phyloP scores from a whole-genome alignment of 2,113 vertebrate genomes.

The Triplophysa rosa region DNA sequence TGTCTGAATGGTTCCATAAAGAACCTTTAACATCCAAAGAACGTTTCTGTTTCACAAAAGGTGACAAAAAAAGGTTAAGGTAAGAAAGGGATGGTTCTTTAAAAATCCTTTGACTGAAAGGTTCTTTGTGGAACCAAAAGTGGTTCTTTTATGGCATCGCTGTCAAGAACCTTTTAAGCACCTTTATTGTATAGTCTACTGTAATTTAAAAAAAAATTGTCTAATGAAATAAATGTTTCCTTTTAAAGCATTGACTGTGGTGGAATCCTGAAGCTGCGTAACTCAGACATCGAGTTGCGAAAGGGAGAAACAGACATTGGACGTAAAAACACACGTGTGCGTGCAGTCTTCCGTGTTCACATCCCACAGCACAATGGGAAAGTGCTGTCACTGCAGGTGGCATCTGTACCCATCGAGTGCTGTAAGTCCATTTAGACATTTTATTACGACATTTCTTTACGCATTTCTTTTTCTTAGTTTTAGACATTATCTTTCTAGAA shows the following conservation, averaged over 20 bases:
- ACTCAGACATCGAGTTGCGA: conserved; percentile 96
- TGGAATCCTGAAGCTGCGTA: conserved; percentile 94
- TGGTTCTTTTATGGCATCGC: too few relatives aligned
- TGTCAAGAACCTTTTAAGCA: too few relatives aligned
- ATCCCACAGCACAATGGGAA: conserved; percentile 85
- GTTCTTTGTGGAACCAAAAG: too few relatives aligned
- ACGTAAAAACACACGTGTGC: conserved; percentile 93
- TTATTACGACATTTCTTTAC: too few relatives aligned
- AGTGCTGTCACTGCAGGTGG: conserved; percentile 86
- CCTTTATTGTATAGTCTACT: background rate
- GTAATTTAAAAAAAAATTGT: too few relatives aligned
- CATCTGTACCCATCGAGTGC: conserved; percentile 90
- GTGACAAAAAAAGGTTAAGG: too few relatives aligned
- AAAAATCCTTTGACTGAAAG: too few relatives aligned
- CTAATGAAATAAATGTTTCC: background rate
- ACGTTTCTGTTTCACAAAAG: too few relatives aligned
- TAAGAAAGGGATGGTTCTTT: too few relatives aligned
- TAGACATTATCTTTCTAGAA: too few relatives aligned
- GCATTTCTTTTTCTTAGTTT: background rate
- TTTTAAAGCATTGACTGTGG: conserved; percentile 89
- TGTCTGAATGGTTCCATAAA: too few relatives aligned
- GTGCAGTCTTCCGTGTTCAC: conserved; percentile 89
- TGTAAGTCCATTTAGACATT: conserved; percentile 78
- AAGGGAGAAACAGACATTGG: conserved; percentile 95
- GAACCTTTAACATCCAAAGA: too few relatives aligned